Percentiles rank a stretch among this genome's conserved stretches.
phyloP scores from a whole-genome alignment of 2,888 invertebrate genomes.

The Euphydryas editha region DNA sequence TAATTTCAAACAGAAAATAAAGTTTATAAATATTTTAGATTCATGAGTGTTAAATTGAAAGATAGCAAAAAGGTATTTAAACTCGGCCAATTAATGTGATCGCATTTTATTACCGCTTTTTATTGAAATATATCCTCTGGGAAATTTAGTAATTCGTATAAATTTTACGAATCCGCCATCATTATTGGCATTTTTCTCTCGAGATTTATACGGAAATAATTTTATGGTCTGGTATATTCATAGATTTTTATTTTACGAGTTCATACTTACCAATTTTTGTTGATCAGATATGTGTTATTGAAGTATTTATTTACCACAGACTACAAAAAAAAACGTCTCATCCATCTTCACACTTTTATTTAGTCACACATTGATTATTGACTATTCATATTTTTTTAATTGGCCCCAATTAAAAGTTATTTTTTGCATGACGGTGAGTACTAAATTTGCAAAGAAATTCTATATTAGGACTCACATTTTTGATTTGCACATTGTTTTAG shows the following conservation, averaged over 20 bases:
- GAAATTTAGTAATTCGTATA: constrained; percentile 42
- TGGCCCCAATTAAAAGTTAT: too few relatives aligned
- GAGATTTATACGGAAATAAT: constrained; percentile 42
- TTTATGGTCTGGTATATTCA: constrained; percentile 24
- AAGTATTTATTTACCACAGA: too few relatives aligned
- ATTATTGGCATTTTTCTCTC: constrained; percentile 45
- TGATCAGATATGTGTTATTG: too few relatives aligned
- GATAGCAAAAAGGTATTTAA: constrained; percentile 13
- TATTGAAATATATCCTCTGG: constrained; percentile 39
- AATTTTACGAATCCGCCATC: constrained; percentile 44
- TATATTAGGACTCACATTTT: too few relatives aligned
- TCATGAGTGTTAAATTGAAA: constrained; percentile 14
- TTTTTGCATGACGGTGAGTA: too few relatives aligned
- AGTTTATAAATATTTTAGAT: not conserved
- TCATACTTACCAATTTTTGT: too few relatives aligned
- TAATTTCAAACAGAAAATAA: not conserved
- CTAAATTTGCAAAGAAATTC: too few relatives aligned
- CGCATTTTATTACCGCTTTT: constrained; percentile 33
- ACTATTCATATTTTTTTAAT: too few relatives aligned
- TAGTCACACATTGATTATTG: not conserved
- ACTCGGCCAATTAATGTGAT: constrained; percentile 29
- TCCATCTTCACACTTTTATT: too few relatives aligned
- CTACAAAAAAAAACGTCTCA: too few relatives aligned
- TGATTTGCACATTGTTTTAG: too few relatives aligned
- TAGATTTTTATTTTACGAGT: not conserved